Base-by-base conservation (phyloP, 2,888 invertebrate genomes). In the Nemurella pictetii region DNA sequence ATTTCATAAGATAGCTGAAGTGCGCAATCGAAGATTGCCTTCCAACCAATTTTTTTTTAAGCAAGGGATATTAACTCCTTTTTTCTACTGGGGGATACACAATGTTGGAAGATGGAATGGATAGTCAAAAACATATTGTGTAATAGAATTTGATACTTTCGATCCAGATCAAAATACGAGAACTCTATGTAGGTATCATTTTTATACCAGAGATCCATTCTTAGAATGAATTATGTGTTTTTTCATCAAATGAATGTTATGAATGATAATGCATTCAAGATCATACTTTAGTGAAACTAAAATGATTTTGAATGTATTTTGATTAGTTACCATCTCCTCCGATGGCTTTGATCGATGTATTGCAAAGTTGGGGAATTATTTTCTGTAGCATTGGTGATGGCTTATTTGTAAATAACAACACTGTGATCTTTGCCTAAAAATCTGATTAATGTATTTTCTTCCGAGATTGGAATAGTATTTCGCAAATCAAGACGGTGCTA, bases 261-360 rank as follows among this genome's bases (percentile, higher is more conserved):
- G 82, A 82, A 74, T 77, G 86, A 86, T 85, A 86, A 86, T 86
- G 86, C 86, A 85, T 85, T 84, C 32, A 35, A 35, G 75, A 81
- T 84, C 80, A 81, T 35, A 75, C 35, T 78, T 26, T 29, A 29
- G 15, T 36, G 30, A 72, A 72, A 72, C 55, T 82, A 55, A 82
- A 36, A 83, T 78, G 85, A 85, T 87, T 84, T 84, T 36, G 85
- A 78, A 75, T 85, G 85, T 84, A 85, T 86, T 87, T 87, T 85
- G 55, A 27, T 74, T 74, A 81, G 72, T 84, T 26, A 80, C 83
- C 86, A 86, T 87, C 87, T 87, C 87, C 86, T 87, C 87, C 87
- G 86, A 83, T 86, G 87, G 87, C 86, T 87, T 35, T 83, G 73
- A 85, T 36, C 77, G 35, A 32, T 35, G 80, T 55, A 83, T 74